Percentiles rank a stretch among this genome's conserved stretches.
phyloP scores from a whole-genome alignment of 2,113 vertebrate species.

The Thomomys bottae region DNA sequence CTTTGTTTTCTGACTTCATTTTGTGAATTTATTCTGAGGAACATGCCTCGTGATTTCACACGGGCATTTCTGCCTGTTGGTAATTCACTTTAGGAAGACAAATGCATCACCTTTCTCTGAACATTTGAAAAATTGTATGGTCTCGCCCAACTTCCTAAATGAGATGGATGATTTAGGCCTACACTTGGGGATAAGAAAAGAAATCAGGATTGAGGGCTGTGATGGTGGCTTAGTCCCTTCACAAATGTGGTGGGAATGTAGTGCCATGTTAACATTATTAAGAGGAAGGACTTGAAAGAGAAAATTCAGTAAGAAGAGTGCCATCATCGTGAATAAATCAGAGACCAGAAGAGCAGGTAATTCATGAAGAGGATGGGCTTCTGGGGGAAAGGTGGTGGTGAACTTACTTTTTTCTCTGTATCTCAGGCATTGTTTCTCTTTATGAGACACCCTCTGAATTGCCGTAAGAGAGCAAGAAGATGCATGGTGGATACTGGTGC shows the following conservation, averaged over 20 bases:
- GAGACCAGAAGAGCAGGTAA: neutral
- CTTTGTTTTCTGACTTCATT: neutral
- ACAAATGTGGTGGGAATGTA: neutral
- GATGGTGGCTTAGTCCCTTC: neutral
- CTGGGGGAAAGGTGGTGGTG: neutral
- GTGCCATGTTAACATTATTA: neutral
- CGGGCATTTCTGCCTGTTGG: neutral
- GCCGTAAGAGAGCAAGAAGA: neutral
- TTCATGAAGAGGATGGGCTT: neutral
- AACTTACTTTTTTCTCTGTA: neutral
- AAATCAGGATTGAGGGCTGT: neutral
- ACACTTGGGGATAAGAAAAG: neutral
- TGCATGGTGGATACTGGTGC: fast-evolving
- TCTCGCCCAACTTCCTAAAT: neutral
- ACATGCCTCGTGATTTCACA: neutral
- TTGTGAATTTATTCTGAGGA: slow-evolving; percentile 17
- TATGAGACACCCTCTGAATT: neutral
- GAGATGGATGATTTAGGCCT: neutral
- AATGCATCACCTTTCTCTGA: neutral
- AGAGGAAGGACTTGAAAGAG: neutral
- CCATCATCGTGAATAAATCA: slow-evolving; percentile 11
- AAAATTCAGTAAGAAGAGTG: neutral
- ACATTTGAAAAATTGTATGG: neutral
- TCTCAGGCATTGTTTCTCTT: neutral
- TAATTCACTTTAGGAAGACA: neutral